Percentiles rank a stretch among this genome's conserved stretches.
phyloP scores from a whole-genome alignment of 2,113 vertebrate genomes.

The Haemorhous mexicanus region DNA sequence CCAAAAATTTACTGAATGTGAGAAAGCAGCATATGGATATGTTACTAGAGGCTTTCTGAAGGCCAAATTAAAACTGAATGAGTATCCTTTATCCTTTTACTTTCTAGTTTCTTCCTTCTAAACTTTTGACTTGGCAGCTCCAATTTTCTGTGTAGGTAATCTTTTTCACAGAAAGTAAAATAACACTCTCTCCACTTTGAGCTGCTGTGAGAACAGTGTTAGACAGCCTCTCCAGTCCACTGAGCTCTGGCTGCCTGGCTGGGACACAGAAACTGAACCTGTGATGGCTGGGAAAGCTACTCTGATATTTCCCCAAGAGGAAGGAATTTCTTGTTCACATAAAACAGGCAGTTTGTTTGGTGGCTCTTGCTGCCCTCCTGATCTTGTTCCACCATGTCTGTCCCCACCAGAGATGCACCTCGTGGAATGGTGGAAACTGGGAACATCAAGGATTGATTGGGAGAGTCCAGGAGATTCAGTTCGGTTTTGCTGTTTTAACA shows the following conservation, averaged over 20 bases:
- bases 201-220: background rate
- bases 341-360: background rate
- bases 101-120: background rate
- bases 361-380: background rate
- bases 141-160: background rate
- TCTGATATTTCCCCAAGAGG: background rate
- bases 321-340: background rate
- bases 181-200: background rate
- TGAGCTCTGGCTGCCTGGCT: background rate
- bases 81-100: background rate
- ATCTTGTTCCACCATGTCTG: background rate
- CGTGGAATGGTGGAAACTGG: background rate
- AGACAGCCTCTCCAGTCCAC: background rate
- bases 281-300: background rate
- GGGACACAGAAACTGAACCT: background rate
- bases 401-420: background rate
- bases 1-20: background rate
- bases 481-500: background rate
- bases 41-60: background rate
- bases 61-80: background rate
- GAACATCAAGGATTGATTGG: background rate
- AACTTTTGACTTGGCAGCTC: background rate
- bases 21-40: background rate
- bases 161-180: background rate
- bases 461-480: background rate